Evolutionary conservation across 2,888 invertebrate genomes (phyloP).

Genomic region (Sphecodes monilicornis): DNA sequence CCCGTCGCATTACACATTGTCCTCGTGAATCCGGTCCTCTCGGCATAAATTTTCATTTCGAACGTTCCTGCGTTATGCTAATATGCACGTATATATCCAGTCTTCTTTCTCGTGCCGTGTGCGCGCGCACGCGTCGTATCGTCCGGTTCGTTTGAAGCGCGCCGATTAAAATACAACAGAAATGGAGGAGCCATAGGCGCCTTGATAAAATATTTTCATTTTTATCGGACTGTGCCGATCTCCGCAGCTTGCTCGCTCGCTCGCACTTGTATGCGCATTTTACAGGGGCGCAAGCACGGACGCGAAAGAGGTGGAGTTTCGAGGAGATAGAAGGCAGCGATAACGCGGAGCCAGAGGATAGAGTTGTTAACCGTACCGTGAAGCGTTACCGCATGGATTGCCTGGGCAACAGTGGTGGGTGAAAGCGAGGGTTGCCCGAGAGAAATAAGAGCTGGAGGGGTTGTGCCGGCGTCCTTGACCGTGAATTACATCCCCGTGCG

Average conservation of each 20-base stretch:
- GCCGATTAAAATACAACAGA: not conserved
- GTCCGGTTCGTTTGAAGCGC: not conserved
- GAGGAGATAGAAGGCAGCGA: slow-evolving; percentile 40
- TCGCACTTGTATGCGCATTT: slow-evolving; percentile 20
- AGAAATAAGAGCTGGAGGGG: slow-evolving; percentile 62
- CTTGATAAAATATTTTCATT: slow-evolving; percentile 17
- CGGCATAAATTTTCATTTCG: slow-evolving; percentile 34
- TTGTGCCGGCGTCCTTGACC: slow-evolving; percentile 76
- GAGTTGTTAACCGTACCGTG: slow-evolving; percentile 64
- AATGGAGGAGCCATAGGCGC: not conserved
- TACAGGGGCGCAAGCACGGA: not conserved
- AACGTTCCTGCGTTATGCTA: slow-evolving; percentile 7
- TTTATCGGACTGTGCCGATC: slow-evolving; percentile 22
- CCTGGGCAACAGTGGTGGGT: slow-evolving; percentile 46
- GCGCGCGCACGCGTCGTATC: not conserved
- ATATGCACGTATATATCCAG: not conserved
- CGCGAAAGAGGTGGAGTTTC: slow-evolving; percentile 48
- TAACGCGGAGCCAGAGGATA: slow-evolving; percentile 46
- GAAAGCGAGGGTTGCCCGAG: slow-evolving; percentile 63
- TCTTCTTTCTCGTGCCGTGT: not conserved
- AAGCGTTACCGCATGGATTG: slow-evolving; percentile 55
- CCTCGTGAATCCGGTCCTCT: slow-evolving; percentile 39
- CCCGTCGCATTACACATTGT: slow-evolving; percentile 49
- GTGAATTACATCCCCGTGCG: slow-evolving; percentile 69
- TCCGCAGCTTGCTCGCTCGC: not conserved